phyloP scores from a whole-genome alignment of 2,113 vertebrate species.

The Bambusicola thoracicus region DNA sequence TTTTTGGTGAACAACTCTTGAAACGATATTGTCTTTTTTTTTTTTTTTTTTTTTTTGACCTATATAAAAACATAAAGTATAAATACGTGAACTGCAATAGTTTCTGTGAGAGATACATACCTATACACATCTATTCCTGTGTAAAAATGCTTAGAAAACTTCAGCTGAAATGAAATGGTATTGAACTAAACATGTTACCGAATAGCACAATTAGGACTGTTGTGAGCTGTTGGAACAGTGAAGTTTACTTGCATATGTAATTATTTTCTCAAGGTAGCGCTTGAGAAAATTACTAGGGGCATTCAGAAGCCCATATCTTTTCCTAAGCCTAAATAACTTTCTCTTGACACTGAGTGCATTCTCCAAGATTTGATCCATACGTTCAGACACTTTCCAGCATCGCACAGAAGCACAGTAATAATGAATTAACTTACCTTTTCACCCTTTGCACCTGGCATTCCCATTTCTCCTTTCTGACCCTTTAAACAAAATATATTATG shows the following conservation, averaged over 20 bases:
- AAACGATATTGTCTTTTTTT: neutral
- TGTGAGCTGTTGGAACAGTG: neutral
- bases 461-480: conserved; percentile 78
- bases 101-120: neutral
- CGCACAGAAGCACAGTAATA: neutral
- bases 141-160: neutral
- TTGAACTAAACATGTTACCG: neutral
- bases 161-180: neutral
- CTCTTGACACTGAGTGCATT: neutral
- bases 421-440: conserved; percentile 78
- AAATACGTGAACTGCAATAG: neutral
- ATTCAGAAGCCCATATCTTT: neutral
- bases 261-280: neutral
- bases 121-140: neutral
- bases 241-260: neutral
- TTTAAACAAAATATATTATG: conserved; percentile 72
- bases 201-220: neutral
- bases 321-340: neutral
- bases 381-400: neutral
- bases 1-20: conserved; percentile 8
- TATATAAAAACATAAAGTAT: neutral
- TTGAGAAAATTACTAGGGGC: neutral
- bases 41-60: neutral
- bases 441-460: conserved; percentile 78
- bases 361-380: neutral